phyloP scores from a whole-genome alignment of 35 echinoderm and acorn worm species.

The Ptychodera flava region DNA sequence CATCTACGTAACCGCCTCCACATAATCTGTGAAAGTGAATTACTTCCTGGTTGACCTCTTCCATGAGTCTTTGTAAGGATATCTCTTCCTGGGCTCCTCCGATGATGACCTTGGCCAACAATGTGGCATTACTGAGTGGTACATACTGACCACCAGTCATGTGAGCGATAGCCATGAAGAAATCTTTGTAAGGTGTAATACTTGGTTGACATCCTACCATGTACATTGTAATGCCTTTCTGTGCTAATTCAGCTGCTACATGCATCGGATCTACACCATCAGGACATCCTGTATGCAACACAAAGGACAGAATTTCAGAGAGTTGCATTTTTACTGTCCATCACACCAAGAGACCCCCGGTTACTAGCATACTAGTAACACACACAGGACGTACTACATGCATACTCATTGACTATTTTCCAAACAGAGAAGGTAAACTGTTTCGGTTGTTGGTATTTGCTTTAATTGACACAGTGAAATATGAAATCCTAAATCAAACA shows the following conservation, averaged over 20 bases:
- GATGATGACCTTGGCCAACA: not conserved
- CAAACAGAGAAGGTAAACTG: too few species aligned
- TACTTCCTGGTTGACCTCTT: not conserved
- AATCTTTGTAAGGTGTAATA: not conserved
- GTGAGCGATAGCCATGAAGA: not conserved
- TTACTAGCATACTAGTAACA: too few species aligned
- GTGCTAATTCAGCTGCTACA: not conserved
- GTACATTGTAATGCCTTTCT: not conserved
- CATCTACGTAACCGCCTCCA: not conserved
- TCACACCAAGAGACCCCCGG: too few species aligned
- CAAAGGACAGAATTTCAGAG: too few species aligned
- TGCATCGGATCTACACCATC: not conserved
- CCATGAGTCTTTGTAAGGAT: not conserved
- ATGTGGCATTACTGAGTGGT: not conserved
- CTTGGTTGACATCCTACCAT: not conserved
- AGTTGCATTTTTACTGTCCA: too few species aligned
- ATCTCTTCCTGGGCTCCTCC: not conserved
- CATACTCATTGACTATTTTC: too few species aligned
- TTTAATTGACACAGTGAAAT: too few species aligned
- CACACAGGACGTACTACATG: too few species aligned
- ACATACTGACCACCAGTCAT: not conserved
- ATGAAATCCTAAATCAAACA: too few species aligned
- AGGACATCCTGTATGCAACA: not conserved
- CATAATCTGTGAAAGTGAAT: not conserved
- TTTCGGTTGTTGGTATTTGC: too few species aligned